A percentile compares a stretch with the other conserved stretches of the same genome.
Evolutionary conservation across 2,888 invertebrate species (phyloP).

Genomic region (Argyresthia albistria): DNA sequence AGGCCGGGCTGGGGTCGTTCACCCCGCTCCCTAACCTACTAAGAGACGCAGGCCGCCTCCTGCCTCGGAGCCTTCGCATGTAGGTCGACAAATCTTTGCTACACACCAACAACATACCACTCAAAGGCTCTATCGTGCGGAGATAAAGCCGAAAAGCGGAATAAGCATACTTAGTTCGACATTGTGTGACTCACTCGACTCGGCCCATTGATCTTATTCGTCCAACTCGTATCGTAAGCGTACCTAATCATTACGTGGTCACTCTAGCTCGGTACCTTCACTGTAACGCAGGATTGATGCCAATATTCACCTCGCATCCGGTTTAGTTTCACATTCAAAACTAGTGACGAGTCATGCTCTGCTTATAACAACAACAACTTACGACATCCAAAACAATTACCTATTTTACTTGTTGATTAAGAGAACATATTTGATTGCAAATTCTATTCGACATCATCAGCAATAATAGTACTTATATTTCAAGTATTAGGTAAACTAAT

Average conservation of each 20-base stretch:
- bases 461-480: too few species aligned
- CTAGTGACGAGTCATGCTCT: too few species aligned
- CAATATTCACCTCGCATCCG: not conserved
- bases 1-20: conserved; percentile 44
- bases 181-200: not conserved
- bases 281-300: not conserved
- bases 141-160: too few species aligned
- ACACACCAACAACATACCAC: conserved; percentile 25
- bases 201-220: conserved; percentile 36
- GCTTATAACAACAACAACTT: not conserved
- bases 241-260: not conserved
- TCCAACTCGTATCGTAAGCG: conserved; percentile 26
- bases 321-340: not conserved
- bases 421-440: too few species aligned
- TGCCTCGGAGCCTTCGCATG: conserved; percentile 12
- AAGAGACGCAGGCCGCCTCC: conserved; percentile 40
- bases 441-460: too few species aligned
- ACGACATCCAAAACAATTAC: not conserved
- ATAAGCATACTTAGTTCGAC: too few species aligned
- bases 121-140: not conserved
- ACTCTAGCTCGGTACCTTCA: not conserved
- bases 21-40: conserved; percentile 67
- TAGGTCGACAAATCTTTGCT: conserved; percentile 25
- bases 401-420: too few species aligned
- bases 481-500: too few species aligned